These are phyloP conservation scores for Pollenia amentaria DNA, from an alignment of 2,888 invertebrate genomes.

Conservation along the genomic window DNA sequence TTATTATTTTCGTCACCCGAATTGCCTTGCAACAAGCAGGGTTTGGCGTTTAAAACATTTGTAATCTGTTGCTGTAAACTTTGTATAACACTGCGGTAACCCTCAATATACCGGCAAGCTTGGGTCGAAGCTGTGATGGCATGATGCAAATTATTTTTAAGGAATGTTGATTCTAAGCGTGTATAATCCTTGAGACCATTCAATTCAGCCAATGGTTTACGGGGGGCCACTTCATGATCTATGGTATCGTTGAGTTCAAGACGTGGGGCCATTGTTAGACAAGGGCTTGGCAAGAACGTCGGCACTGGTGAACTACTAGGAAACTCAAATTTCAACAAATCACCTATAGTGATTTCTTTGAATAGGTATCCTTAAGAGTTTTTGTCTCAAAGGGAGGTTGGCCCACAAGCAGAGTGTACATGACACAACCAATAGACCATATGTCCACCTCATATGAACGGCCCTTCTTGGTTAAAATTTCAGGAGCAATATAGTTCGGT, in stretches of 20 bases:
- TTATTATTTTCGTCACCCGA: constrained; percentile 95
- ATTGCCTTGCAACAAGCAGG: constrained; percentile 85
- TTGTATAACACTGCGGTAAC: constrained; percentile 83
- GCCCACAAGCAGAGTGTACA: constrained; percentile 98
- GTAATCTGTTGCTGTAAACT: constrained; percentile 83
- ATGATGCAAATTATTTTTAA: constrained; percentile 84
- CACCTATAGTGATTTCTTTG: constrained; percentile 91
- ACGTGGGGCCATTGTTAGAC: constrained; percentile 97
- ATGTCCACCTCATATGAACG: constrained; percentile 99
- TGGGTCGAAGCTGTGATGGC: constrained; percentile 84
- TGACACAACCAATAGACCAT: constrained; percentile 99
- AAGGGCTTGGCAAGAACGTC: constrained; percentile 93
- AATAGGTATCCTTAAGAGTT: constrained; percentile 97
- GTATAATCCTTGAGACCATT: constrained; percentile 85
- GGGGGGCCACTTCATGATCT: constrained; percentile 77
- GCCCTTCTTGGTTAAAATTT: constrained; percentile 97
- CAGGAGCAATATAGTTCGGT: constrained; percentile 99
- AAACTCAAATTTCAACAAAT: constrained; percentile 91
- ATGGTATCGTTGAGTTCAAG: constrained; percentile 83
- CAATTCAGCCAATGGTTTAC: constrained; percentile 89
- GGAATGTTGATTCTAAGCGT: constrained; percentile 83
- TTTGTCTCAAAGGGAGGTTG: constrained; percentile 99
- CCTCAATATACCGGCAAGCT: constrained; percentile 83
- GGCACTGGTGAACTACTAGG: constrained; percentile 91
- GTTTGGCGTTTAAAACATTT: constrained; percentile 82